These are phyloP conservation scores for Enchytraeus crypticus DNA, from an alignment of 2,888 invertebrate genomes.

Conservation along the genomic window DNA sequence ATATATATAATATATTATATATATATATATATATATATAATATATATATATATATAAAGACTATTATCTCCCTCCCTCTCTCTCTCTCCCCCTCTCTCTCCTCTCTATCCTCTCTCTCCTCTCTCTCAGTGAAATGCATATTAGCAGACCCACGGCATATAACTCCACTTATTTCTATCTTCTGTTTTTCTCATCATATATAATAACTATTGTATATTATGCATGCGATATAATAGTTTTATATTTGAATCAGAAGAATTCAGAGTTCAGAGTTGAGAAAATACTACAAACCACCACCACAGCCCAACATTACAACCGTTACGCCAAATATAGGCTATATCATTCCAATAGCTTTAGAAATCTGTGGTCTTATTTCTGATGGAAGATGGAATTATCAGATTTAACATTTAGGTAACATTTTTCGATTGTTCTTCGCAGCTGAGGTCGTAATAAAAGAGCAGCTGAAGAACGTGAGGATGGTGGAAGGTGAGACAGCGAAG, in stretches of 20 bases:
- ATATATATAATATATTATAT: neutral
- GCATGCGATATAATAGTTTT: too few relatives aligned
- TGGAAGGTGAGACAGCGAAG: conserved; percentile 84
- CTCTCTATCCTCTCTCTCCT: neutral
- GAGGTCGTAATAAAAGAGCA: conserved; percentile 94
- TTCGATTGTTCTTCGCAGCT: conserved; percentile 56
- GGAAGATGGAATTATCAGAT: neutral
- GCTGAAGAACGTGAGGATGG: conserved; percentile 80
- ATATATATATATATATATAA: neutral
- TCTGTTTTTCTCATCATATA: too few relatives aligned
- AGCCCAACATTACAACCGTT: too few relatives aligned
- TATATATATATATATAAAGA: neutral
- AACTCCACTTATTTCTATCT: too few relatives aligned
- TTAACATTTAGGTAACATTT: neutral
- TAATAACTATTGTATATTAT: too few relatives aligned
- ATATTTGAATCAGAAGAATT: too few relatives aligned
- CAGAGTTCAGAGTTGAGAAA: too few relatives aligned
- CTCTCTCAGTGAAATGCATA: too few relatives aligned
- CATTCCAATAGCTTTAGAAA: neutral
- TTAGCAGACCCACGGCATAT: too few relatives aligned
- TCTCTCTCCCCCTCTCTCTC: neutral
- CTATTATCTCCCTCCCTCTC: neutral
- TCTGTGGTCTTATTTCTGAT: neutral
- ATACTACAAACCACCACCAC: too few relatives aligned
- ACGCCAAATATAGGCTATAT: neutral